phyloP scores from a whole-genome alignment of 2,797 vertebrate genomes.

The Synanceia verrucosa region DNA sequence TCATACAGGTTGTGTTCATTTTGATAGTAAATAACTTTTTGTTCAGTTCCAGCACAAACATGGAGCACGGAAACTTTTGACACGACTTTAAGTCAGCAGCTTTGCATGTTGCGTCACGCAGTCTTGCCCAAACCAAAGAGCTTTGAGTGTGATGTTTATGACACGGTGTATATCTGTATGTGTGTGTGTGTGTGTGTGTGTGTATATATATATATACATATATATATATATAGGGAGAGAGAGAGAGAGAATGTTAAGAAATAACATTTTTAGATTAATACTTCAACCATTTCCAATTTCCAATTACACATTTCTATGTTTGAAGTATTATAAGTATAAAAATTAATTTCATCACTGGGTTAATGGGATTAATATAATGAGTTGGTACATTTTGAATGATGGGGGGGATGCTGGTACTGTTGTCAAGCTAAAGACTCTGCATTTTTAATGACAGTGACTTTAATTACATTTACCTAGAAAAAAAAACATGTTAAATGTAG shows the following conservation, averaged over 20 bases:
- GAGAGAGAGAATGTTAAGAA: too few species aligned
- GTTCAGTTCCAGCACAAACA: background rate
- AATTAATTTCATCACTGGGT: background rate
- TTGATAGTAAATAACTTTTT: constrained; percentile 11
- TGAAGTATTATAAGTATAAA: background rate
- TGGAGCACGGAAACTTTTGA: constrained; percentile 34
- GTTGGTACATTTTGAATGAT: background rate
- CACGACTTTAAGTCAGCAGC: constrained; percentile 37
- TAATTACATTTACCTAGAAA: background rate
- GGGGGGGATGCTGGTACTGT: background rate
- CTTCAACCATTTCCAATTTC: background rate
- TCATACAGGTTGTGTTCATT: background rate
- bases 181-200: too few species aligned
- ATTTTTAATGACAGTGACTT: background rate
- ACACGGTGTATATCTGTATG: too few species aligned
- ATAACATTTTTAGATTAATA: background rate
- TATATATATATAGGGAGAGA: too few species aligned
- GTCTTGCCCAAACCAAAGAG: constrained; percentile 44
- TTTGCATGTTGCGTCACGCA: constrained; percentile 52
- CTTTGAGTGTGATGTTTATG: constrained; percentile 5
- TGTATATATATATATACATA: too few species aligned
- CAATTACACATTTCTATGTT: background rate
- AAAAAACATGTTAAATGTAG: background rate
- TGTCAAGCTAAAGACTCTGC: background rate
- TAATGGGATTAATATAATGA: background rate